Conservation (phyloP, 2,888 invertebrate species). For the Pammene aurita region DNA sequence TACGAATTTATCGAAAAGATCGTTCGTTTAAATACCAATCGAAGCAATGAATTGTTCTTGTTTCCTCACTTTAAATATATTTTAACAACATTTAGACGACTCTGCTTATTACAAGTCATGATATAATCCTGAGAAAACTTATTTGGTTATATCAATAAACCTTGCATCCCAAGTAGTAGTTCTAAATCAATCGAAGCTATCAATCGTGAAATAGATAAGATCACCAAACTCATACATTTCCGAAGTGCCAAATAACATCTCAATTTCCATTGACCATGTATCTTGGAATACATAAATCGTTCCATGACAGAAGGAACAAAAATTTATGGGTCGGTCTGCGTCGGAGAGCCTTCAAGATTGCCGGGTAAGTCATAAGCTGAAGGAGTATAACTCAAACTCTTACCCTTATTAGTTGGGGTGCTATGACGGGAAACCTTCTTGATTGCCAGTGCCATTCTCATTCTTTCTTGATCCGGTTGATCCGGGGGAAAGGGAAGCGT, state of each 20-base stretch:
- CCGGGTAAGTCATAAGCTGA: constrained; percentile 2
- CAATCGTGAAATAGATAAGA: constrained; percentile 12
- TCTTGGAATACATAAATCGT: constrained; percentile 60
- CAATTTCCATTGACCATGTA: constrained; percentile 59
- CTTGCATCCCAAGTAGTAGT: constrained; percentile 1
- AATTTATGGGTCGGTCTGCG: constrained; percentile 58
- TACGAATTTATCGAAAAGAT: too few species aligned
- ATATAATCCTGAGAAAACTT: background rate
- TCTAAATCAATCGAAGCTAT: background rate
- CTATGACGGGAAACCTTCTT: too few species aligned
- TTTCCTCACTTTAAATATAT: too few species aligned
- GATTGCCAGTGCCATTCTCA: too few species aligned
- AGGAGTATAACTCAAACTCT: background rate
- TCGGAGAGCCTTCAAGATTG: constrained; percentile 49
- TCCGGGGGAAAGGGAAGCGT: too few species aligned
- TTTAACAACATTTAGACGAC: too few species aligned
- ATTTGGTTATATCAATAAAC: background rate
- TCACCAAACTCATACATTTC: constrained; percentile 26
- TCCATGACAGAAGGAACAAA: constrained; percentile 58
- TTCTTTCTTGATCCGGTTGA: too few species aligned
- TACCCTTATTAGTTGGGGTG: background rate
- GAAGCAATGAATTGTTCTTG: too few species aligned
- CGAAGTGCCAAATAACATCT: constrained; percentile 51
- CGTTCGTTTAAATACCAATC: too few species aligned
- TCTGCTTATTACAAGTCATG: too few species aligned